Percentiles rank a stretch among this genome's conserved stretches.
Evolutionary conservation across 2,888 invertebrate genomes (phyloP).

Genomic region (Blastobasis lacticolella): DNA sequence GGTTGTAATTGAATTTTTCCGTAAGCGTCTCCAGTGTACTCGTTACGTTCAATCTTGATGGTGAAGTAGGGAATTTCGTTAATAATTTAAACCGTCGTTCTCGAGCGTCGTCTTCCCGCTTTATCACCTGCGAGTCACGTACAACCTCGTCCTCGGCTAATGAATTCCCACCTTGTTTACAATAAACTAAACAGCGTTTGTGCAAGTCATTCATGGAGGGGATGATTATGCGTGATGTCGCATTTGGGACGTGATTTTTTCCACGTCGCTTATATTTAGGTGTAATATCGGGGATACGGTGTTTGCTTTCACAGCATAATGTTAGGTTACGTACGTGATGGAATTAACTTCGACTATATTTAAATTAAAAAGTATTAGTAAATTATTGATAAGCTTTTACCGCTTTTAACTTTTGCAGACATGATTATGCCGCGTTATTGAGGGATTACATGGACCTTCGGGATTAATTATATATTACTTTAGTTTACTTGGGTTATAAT

Average conservation of each 20-base stretch:
- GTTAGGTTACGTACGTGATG: too few species aligned
- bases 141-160: conserved; percentile 41
- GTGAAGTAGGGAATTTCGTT: conserved; percentile 32
- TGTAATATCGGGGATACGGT: too few species aligned
- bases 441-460: too few species aligned
- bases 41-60: conserved; percentile 14
- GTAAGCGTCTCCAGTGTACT: not conserved
- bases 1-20: conserved; percentile 1
- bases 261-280: too few species aligned
- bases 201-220: conserved; percentile 52
- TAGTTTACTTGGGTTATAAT: too few species aligned
- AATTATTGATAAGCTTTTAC: too few species aligned
- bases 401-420: too few species aligned
- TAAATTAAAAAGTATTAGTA: too few species aligned
- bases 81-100: conserved; percentile 39
- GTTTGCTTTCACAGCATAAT: too few species aligned
- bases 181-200: conserved; percentile 61
- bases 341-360: too few species aligned
- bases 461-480: too few species aligned
- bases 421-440: too few species aligned
- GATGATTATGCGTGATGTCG: conserved; percentile 55
- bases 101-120: conserved; percentile 32
- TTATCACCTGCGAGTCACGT: conserved; percentile 59
- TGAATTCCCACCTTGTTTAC: conserved; percentile 64
- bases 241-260: conserved; percentile 36